Conservation (phyloP, 1,140 invertebrate genomes). For the Ceratosolen solmsi region DNA sequence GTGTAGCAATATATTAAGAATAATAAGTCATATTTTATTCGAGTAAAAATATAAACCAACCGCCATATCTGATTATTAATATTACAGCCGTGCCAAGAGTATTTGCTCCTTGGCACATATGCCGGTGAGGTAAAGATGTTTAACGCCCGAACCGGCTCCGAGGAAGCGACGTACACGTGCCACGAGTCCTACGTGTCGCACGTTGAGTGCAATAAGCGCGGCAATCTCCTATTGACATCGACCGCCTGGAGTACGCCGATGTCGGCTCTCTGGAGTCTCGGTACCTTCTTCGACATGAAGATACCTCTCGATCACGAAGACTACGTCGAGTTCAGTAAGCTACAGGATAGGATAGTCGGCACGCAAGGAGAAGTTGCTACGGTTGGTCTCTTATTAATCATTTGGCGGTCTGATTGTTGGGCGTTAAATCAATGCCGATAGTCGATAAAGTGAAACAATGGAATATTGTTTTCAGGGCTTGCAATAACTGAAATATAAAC, state of each 20-base stretch:
- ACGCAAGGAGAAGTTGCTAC: slow-evolving; percentile 84
- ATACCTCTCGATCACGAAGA: slow-evolving; percentile 86
- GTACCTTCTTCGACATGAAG: slow-evolving; percentile 81
- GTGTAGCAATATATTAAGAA: too few species aligned
- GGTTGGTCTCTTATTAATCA: slow-evolving; percentile 68
- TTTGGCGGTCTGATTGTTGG: too few species aligned
- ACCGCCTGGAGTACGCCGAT: slow-evolving; percentile 87
- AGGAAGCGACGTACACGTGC: slow-evolving; percentile 85
- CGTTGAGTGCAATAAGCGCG: slow-evolving; percentile 82
- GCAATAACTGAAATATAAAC: too few species aligned
- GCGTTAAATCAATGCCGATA: too few species aligned
- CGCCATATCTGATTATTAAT: too few species aligned
- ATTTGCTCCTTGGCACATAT: slow-evolving; percentile 88
- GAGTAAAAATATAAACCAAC: too few species aligned
- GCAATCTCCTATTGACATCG: slow-evolving; percentile 88
- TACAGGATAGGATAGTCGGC: slow-evolving; percentile 89
- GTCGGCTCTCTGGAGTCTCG: slow-evolving; percentile 90
- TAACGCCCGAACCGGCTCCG: slow-evolving; percentile 85
- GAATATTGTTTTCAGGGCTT: too few species aligned
- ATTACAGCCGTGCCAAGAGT: slow-evolving; percentile 83
- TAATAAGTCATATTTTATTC: too few species aligned
- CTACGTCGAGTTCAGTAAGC: slow-evolving; percentile 93
- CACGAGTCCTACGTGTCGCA: slow-evolving; percentile 89
- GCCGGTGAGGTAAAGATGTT: slow-evolving; percentile 91
- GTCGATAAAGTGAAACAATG: too few species aligned